These are phyloP conservation scores for Poeciliopsis paucimaculata DNA, from an alignment of 2,797 vertebrate species.

Conservation along the genomic window DNA sequence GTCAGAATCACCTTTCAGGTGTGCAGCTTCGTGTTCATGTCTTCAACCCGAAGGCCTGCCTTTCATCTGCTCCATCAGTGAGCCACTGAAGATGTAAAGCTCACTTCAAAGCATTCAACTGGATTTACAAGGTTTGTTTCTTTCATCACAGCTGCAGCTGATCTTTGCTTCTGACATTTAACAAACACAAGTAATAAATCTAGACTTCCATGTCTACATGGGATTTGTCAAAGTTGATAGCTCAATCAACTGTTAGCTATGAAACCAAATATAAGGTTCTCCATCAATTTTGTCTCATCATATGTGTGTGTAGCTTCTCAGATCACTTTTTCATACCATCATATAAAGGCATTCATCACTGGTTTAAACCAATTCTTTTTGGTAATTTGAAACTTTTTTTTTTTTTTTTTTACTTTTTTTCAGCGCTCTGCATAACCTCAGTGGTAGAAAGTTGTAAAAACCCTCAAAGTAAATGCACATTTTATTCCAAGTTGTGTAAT, in stretches of 20 bases:
- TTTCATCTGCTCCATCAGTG: conserved; percentile 41
- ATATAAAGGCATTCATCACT: neutral
- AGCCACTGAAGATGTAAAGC: neutral
- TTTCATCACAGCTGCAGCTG: conserved; percentile 11
- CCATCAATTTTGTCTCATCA: neutral
- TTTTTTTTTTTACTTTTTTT: neutral
- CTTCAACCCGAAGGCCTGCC: neutral
- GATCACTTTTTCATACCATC: neutral
- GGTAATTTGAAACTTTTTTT: neutral
- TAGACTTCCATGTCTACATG: neutral
- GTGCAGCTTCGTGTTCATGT: neutral
- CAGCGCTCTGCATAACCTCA: neutral
- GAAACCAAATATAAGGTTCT: neutral
- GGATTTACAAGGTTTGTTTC: conserved; percentile 9
- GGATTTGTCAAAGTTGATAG: neutral
- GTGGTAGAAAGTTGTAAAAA: neutral
- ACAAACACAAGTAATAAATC: conserved; percentile 11
- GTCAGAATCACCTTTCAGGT: conserved; percentile 42
- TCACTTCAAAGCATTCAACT: conserved; percentile 41
- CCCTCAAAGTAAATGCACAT: neutral
- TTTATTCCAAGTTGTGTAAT: neutral
- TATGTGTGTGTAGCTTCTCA: neutral
- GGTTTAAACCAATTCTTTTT: neutral
- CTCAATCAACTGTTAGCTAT: neutral
- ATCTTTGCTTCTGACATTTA: neutral